Evolutionary conservation across 1,140 invertebrate species (phyloP).

Genomic region (Drosophila elegans): DNA sequence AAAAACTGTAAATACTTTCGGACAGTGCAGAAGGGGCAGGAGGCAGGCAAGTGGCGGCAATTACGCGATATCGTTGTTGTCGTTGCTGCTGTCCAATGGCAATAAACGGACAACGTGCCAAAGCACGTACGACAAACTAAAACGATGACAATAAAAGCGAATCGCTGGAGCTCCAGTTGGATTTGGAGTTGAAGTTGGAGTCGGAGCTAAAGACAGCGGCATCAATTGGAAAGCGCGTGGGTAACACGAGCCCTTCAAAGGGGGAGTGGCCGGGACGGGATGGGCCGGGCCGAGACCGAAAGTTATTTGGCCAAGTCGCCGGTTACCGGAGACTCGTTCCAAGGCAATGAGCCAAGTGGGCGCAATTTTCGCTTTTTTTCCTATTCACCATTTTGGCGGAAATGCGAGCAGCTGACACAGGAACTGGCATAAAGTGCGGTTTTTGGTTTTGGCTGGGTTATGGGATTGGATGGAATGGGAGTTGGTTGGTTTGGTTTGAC

Average conservation of each 20-base stretch:
- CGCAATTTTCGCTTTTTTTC: slow-evolving; percentile 56
- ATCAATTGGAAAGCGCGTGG: slow-evolving; percentile 73
- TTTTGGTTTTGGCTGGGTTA: slow-evolving; percentile 20
- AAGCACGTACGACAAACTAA: slow-evolving; percentile 80
- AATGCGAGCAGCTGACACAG: slow-evolving; percentile 68
- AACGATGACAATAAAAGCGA: slow-evolving; percentile 79
- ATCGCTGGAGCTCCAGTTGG: slow-evolving; percentile 45
- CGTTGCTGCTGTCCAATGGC: slow-evolving; percentile 49
- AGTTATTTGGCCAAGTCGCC: slow-evolving; percentile 60
- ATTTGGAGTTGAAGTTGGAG: slow-evolving; percentile 20
- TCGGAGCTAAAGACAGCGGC: slow-evolving; percentile 16
- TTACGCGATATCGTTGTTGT: slow-evolving; percentile 55
- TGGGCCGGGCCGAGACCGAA: slow-evolving; percentile 23
- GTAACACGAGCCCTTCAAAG: slow-evolving; percentile 64
- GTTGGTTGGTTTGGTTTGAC: not conserved
- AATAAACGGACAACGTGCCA: slow-evolving; percentile 76
- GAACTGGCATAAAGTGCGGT: slow-evolving; percentile 66
- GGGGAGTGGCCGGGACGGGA: not conserved
- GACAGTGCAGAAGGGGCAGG: slow-evolving; percentile 4
- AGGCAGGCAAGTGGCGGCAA: slow-evolving; percentile 66
- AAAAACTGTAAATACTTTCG: not conserved
- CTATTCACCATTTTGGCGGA: slow-evolving; percentile 32
- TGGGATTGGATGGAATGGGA: slow-evolving; percentile 8
- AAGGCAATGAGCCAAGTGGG: slow-evolving; percentile 76
- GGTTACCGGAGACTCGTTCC: slow-evolving; percentile 35